Percentiles rank a stretch among this genome's conserved stretches.
These are phyloP conservation scores for Dynastes grantii DNA, from an alignment of 2,888 invertebrate genomes.

Conservation along the genomic window DNA sequence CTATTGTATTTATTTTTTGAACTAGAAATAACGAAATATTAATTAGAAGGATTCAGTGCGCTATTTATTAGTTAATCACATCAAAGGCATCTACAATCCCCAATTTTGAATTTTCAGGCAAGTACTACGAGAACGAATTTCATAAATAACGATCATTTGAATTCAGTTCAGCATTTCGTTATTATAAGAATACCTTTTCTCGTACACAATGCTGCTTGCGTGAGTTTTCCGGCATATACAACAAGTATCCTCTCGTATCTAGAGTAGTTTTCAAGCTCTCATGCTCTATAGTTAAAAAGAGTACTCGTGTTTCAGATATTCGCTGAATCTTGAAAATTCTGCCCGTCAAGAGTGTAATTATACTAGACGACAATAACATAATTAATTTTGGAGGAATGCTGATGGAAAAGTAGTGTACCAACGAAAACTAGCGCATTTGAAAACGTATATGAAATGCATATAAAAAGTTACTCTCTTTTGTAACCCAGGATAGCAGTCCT, in stretches of 20 bases:
- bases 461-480: background rate
- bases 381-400: constrained; percentile 10
- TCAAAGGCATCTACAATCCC: too few relatives aligned
- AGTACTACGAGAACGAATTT: background rate
- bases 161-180: constrained; percentile 1
- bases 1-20: too few relatives aligned
- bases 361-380: constrained; percentile 17
- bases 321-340: constrained; percentile 12
- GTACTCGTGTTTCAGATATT: constrained; percentile 7
- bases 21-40: too few relatives aligned
- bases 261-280: constrained; percentile 23
- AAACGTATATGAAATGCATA: background rate
- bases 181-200: constrained; percentile 15
- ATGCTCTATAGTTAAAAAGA: background rate
- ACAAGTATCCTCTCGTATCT: constrained; percentile 22
- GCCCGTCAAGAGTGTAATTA: constrained; percentile 8
- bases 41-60: too few relatives aligned
- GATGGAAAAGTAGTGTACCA: background rate
- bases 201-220: background rate
- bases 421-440: background rate
- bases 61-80: too few relatives aligned
- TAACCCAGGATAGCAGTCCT: background rate
- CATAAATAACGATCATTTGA: background rate
- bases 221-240: constrained; percentile 2
- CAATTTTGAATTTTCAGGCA: background rate